Evolutionary conservation across 2,797 vertebrate species (phyloP).

Genomic region (Buphagus erythrorhynchus): DNA sequence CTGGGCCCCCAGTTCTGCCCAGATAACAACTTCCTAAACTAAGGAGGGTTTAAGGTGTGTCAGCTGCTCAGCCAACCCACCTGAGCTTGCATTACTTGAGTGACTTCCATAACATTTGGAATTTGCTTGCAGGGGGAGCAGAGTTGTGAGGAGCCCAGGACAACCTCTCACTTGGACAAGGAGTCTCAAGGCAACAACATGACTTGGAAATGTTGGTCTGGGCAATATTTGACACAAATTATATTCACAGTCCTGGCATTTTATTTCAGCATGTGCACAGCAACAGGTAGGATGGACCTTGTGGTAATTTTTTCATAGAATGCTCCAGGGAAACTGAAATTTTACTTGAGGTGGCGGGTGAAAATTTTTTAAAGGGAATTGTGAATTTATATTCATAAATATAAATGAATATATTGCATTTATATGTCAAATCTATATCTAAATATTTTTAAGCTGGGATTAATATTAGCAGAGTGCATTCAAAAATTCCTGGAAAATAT

Average conservation of each 20-base stretch:
- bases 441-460: not conserved
- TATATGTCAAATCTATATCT: not conserved
- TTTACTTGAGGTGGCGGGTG: not conserved
- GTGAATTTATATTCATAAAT: no score
- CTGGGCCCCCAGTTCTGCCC: not conserved
- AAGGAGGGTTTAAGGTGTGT: slow-evolving; percentile 62
- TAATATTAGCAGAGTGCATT: not conserved
- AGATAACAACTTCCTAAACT: not conserved
- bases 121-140: slow-evolving; percentile 25
- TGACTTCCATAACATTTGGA: slow-evolving; percentile 59
- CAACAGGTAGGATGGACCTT: slow-evolving; percentile 43
- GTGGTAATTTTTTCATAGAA: not conserved
- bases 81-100: slow-evolving; percentile 18
- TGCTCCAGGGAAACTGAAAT: not conserved
- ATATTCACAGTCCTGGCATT: not conserved
- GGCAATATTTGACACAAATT: not conserved
- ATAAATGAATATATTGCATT: not conserved
- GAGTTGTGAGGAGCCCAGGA: not conserved
- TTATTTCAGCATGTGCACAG: not conserved
- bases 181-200: slow-evolving; percentile 8
- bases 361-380: not conserved
- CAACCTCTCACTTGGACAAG: not conserved
- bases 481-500: not conserved
- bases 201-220: not conserved
- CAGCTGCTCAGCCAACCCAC: slow-evolving; percentile 61